Evolutionary conservation across 2,888 invertebrate genomes (phyloP).

Genomic region (Rugalucina vietnamica): DNA sequence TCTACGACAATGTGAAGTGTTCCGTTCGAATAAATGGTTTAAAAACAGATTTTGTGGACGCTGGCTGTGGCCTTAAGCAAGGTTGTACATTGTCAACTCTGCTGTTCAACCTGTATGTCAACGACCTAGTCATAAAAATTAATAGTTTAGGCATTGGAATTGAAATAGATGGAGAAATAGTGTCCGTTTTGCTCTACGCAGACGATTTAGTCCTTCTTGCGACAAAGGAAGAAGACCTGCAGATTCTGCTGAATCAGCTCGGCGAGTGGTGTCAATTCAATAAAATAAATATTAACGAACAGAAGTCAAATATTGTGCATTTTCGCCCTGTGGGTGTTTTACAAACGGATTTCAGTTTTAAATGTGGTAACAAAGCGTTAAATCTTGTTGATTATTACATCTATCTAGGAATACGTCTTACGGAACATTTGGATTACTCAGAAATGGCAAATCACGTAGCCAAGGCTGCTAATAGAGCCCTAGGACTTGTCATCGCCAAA

Average conservation of each 20-base stretch:
- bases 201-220: background rate
- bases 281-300: background rate
- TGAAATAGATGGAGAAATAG: background rate
- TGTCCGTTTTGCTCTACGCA: background rate
- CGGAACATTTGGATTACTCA: background rate
- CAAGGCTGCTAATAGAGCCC: background rate
- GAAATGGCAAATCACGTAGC: background rate
- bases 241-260: background rate
- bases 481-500: background rate
- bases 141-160: background rate
- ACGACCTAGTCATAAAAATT: background rate
- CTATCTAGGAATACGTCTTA: background rate
- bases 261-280: background rate
- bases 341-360: background rate
- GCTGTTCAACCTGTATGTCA: slow-evolving; percentile 6
- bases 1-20: slow-evolving; percentile 6
- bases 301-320: background rate
- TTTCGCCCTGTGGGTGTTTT: background rate
- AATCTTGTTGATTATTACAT: background rate
- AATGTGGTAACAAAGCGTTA: background rate
- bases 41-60: background rate
- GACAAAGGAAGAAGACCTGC: background rate
- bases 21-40: slow-evolving; percentile 5
- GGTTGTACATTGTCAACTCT: background rate
- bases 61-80: slow-evolving; percentile 9